Conservation (phyloP, 2,888 invertebrate species). For the Villa cingulata region DNA sequence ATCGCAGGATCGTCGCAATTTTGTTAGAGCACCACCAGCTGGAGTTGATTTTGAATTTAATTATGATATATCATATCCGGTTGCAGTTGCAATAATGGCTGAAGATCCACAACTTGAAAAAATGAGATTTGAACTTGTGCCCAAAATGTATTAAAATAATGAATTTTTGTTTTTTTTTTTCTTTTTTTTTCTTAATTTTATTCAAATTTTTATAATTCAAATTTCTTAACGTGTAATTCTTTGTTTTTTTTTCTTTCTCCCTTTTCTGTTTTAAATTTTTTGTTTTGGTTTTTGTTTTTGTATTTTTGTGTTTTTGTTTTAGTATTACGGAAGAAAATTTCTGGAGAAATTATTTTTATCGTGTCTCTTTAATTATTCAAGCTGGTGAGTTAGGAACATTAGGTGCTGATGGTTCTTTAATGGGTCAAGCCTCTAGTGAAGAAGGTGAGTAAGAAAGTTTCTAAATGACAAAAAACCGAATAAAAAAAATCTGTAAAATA, state of each 20-base stretch:
- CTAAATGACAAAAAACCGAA: background rate
- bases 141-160: slow-evolving; percentile 65
- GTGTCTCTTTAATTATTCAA: slow-evolving; percentile 95
- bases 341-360: slow-evolving; percentile 99
- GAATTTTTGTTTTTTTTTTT: background rate
- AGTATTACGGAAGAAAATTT: slow-evolving; percentile 95
- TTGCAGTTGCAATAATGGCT: slow-evolving; percentile 87
- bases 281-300: too few relatives aligned
- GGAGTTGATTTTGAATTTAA: slow-evolving; percentile 94
- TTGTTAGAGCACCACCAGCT: slow-evolving; percentile 89
- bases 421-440: slow-evolving; percentile 35
- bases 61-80: slow-evolving; percentile 81
- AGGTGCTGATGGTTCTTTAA: slow-evolving; percentile 32
- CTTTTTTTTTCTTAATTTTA: background rate
- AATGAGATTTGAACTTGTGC: slow-evolving; percentile 98
- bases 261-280: background rate
- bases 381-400: slow-evolving; percentile 59
- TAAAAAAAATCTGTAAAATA: background rate
- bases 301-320: slow-evolving; percentile 18
- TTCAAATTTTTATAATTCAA: background rate
- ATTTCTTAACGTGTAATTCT: too few relatives aligned
- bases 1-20: slow-evolving; percentile 94
- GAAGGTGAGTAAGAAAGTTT: slow-evolving; percentile 29
- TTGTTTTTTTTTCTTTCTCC: background rate
- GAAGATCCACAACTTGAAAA: slow-evolving; percentile 93